These are phyloP conservation scores for Ptychobarbus kaznakovi DNA, from an alignment of 2,797 vertebrate species.

Conservation along the genomic window DNA sequence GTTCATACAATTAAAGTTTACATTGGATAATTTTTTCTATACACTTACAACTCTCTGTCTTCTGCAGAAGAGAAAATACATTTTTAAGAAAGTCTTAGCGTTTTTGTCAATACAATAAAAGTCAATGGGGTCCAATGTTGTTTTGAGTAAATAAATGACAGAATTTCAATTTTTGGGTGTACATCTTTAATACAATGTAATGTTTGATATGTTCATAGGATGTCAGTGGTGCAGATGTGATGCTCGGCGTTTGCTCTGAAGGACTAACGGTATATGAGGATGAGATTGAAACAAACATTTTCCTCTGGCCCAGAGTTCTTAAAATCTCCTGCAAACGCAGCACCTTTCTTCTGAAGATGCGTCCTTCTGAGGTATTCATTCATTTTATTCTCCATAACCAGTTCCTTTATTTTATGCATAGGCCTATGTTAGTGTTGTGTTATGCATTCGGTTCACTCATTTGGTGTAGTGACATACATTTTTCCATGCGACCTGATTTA, in stretches of 20 bases:
- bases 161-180: neutral
- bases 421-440: neutral
- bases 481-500: neutral
- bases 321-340: conserved; percentile 98
- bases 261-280: conserved; percentile 97
- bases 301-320: conserved; percentile 96
- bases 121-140: neutral
- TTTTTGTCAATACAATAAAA: neutral
- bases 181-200: neutral
- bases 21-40: neutral
- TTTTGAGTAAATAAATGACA: neutral
- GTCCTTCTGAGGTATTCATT: conserved; percentile 87
- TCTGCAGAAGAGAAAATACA: neutral
- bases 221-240: conserved; percentile 92
- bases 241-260: conserved; percentile 92
- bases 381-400: neutral
- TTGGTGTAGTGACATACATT: neutral
- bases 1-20: neutral
- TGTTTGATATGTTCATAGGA: conserved; percentile 77
- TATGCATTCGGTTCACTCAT: neutral
- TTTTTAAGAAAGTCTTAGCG: neutral
- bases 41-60: neutral
- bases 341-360: conserved; percentile 96
- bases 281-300: conserved; percentile 93
- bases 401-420: neutral